Evolutionary conservation across 1,140 invertebrate species (phyloP).

Genomic region (Orussus abietinus): DNA sequence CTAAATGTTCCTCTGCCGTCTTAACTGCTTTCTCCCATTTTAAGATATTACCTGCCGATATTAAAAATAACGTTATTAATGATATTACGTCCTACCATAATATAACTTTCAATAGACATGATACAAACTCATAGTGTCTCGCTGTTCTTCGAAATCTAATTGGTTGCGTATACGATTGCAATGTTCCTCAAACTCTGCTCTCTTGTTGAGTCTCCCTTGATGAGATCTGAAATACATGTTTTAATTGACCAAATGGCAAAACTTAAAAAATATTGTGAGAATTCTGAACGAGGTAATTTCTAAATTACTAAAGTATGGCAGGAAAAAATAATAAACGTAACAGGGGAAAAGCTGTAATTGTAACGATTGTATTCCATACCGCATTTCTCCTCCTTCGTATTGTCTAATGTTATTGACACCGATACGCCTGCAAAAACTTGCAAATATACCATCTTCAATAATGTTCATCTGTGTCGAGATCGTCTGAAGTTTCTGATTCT

Average conservation of each 20-base stretch:
- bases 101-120: slow-evolving; percentile 3
- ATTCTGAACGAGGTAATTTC: no score
- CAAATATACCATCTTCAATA: slow-evolving; percentile 90
- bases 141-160: slow-evolving; percentile 85
- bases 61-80: slow-evolving; percentile 8
- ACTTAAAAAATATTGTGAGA: slow-evolving; percentile 6
- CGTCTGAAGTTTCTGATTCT: slow-evolving; percentile 78
- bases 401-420: slow-evolving; percentile 91
- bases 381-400: slow-evolving; percentile 91
- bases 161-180: slow-evolving; percentile 86
- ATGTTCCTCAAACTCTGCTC: slow-evolving; percentile 91
- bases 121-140: slow-evolving; percentile 73
- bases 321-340: neutral
- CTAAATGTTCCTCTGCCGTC: slow-evolving; percentile 6
- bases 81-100: no score
- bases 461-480: slow-evolving; percentile 87
- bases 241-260: slow-evolving; percentile 5
- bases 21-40: slow-evolving; percentile 79
- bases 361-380: slow-evolving; percentile 25
- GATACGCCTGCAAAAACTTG: slow-evolving; percentile 82
- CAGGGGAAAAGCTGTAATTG: neutral
- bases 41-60: slow-evolving; percentile 69
- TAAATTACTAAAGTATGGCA: neutral
- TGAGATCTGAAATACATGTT: slow-evolving; percentile 60
- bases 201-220: slow-evolving; percentile 82